Evolutionary conservation across 2,888 invertebrate species (phyloP), one percentile per base, ranked within the genome.

Genomic region (Pseudococcus viburni): DNA sequence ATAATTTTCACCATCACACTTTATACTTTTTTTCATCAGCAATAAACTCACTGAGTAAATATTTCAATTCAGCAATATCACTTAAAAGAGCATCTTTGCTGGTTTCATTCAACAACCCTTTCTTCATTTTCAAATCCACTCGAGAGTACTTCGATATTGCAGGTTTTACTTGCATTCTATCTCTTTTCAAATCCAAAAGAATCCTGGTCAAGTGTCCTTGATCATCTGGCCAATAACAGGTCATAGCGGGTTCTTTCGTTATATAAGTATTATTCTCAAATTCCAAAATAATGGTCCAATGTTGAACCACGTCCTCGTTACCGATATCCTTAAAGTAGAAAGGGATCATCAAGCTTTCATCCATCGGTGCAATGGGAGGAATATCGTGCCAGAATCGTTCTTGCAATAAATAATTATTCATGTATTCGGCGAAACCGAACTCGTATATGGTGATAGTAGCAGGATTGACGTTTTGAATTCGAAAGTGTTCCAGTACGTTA

Each of bases 261-360:
- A 80, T 42, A 80, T 80, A 80, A 46, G 80, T 80, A 42, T 80
- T 80, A 46, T 80, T 80, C n/a, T 80, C 80, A 15, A n/a, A 80
- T 46, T 33, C 7, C 11, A 80, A 39, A 39, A 80, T 33, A n/a
- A n/a, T 9, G 9, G 42, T 42, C 80, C 80, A 80, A n/a, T 42
- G 42, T 80, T 80, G 80, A 17, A 17, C n/a, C 17, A 46, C 42
- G 11, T 80, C 42, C n/a, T 22, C 17, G 22, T 80, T 80, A n/a
- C 19, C 22, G 33, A 46, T 42, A 12, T 42, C 80, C n/a, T n/a
- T 42, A 33, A n/a, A 39, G n/a, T 6, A n/a, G 7, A 42, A 80
- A 0, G 80, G 42, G 1, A 80, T 42, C 80, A 46, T 80, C 17
- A 42, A 11, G 8, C 42, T 42, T 46, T 80, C 42, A 9, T 80